These are phyloP conservation scores for Cryptus armator DNA, from an alignment of 2,888 invertebrate genomes.

Conservation along the genomic window DNA sequence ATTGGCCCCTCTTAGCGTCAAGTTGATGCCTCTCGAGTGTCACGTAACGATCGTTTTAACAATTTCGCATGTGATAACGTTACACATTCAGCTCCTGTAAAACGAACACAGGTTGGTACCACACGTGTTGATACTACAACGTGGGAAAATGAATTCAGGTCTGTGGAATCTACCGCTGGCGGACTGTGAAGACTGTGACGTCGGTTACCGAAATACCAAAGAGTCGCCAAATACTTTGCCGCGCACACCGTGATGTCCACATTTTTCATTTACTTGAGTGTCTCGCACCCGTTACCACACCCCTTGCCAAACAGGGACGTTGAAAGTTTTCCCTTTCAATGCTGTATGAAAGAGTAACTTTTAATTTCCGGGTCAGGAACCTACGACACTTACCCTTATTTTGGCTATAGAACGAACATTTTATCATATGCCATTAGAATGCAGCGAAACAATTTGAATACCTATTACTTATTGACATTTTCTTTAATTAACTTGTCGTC, in stretches of 20 bases:
- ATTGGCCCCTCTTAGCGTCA: not conserved
- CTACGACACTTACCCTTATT: not conserved
- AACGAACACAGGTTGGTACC: not conserved
- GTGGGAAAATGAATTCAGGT: not conserved
- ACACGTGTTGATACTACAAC: not conserved
- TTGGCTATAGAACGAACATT: not conserved
- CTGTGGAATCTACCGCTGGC: not conserved
- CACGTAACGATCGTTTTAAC: not conserved
- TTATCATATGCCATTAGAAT: not conserved
- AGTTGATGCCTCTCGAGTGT: not conserved
- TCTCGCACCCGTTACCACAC: not conserved
- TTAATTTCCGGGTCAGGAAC: constrained; percentile 1
- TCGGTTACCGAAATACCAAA: constrained; percentile 1
- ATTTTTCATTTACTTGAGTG: constrained; percentile 2
- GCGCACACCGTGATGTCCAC: not conserved
- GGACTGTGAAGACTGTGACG: not conserved
- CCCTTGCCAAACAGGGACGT: not conserved
- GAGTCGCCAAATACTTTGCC: not conserved
- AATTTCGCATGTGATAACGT: not conserved
- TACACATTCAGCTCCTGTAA: not conserved
- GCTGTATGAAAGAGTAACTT: not conserved
- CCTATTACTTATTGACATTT: not conserved
- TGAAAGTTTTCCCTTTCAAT: not conserved
- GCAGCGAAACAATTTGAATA: not conserved
- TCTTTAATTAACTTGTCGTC: not conserved